Conservation (phyloP, 2,888 invertebrate species). For the Ethmia dodecea region DNA sequence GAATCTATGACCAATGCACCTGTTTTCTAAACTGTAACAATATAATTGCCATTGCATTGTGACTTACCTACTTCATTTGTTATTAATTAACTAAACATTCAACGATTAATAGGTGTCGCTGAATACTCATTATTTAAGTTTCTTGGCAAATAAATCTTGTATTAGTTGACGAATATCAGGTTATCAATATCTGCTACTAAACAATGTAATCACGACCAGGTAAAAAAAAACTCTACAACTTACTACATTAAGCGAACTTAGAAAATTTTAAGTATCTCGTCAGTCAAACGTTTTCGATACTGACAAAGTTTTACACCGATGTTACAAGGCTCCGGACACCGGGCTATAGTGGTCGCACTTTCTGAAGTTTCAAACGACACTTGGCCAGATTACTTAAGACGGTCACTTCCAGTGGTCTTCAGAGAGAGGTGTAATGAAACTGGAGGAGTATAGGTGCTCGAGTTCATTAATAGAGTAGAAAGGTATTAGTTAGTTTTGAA, state of each 20-base stretch:
- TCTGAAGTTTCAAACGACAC: slow-evolving; percentile 39
- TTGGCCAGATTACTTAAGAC: slow-evolving; percentile 31
- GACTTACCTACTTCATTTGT: too few species aligned
- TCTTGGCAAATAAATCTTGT: too few species aligned
- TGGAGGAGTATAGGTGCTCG: slow-evolving; percentile 21
- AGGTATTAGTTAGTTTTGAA: slow-evolving; percentile 13
- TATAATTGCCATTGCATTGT: too few species aligned
- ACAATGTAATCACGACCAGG: too few species aligned
- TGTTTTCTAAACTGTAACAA: too few species aligned
- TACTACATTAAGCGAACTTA: slow-evolving; percentile 10
- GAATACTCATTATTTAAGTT: too few species aligned
- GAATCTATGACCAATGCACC: too few species aligned
- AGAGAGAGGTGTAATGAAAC: slow-evolving; percentile 23
- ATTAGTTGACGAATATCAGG: too few species aligned
- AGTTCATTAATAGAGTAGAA: slow-evolving; percentile 17
- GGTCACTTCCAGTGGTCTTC: slow-evolving; percentile 21
- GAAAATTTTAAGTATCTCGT: slow-evolving; percentile 27
- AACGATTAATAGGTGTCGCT: too few species aligned
- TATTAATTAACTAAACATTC: too few species aligned
- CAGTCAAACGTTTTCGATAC: slow-evolving; percentile 28
- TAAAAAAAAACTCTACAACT: slow-evolving; percentile 3
- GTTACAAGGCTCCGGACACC: slow-evolving; percentile 25
- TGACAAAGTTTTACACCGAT: slow-evolving; percentile 29
- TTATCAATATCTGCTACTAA: too few species aligned
- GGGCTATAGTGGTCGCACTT: slow-evolving; percentile 24